Percentiles rank a stretch among this genome's conserved stretches.
These are phyloP conservation scores for Cheilosia impressa DNA, from an alignment of 2,888 invertebrate genomes.

Conservation along the genomic window DNA sequence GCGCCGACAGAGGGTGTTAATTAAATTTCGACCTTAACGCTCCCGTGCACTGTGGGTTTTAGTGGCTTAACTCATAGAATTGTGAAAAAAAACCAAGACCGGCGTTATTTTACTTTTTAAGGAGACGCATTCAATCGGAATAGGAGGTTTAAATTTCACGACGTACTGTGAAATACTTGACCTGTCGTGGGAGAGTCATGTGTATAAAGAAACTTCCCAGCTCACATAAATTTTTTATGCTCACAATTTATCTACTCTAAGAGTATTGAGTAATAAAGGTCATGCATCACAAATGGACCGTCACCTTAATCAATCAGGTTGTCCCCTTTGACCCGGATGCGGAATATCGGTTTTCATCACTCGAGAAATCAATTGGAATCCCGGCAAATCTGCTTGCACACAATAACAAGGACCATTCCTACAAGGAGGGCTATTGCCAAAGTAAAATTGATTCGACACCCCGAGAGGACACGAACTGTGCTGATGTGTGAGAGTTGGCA, in stretches of 20 bases:
- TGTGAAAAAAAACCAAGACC: not conserved
- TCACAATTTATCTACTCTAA: not conserved
- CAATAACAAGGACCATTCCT: not conserved
- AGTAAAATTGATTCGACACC: conserved; percentile 34
- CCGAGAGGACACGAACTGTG: conserved; percentile 1
- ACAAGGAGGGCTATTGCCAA: not conserved
- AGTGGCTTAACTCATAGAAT: not conserved
- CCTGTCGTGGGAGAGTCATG: not conserved
- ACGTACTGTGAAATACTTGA: not conserved
- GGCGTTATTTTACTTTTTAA: not conserved
- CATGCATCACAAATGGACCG: not conserved
- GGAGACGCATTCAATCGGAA: not conserved
- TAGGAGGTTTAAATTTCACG: not conserved
- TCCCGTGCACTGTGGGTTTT: not conserved
- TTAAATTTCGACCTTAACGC: conserved; percentile 20
- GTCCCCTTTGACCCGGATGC: conserved; percentile 10
- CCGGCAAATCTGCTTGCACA: not conserved
- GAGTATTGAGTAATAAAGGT: not conserved
- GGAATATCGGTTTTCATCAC: conserved; percentile 26
- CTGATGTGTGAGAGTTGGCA: conserved; percentile 4
- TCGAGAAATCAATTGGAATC: conserved; percentile 16
- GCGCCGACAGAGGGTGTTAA: conserved; percentile 10
- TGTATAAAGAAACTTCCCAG: not conserved
- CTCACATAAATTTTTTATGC: not conserved
- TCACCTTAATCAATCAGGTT: conserved; percentile 23